Evolutionary conservation across 2,797 vertebrate species (phyloP).

Genomic region (Hybognathus amarus): DNA sequence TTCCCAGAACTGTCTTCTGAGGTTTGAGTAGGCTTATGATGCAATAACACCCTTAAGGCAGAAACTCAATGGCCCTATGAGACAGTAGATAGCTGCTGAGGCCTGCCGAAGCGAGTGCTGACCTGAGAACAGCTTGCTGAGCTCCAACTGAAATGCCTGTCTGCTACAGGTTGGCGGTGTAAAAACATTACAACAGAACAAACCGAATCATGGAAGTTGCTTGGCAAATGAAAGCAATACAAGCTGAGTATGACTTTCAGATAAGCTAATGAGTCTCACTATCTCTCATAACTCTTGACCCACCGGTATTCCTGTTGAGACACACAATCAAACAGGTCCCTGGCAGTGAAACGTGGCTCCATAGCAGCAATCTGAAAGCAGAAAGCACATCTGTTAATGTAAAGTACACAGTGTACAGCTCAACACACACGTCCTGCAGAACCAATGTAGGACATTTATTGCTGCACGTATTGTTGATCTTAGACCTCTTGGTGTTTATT

Average conservation of each 20-base stretch:
- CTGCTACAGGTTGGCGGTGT: conserved; percentile 5
- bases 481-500: conserved; percentile 1
- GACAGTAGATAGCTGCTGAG: neutral
- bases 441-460: neutral
- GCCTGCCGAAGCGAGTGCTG: neutral
- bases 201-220: neutral
- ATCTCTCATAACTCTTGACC: conserved; percentile 52
- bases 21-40: conserved; percentile 24
- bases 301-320: conserved; percentile 81
- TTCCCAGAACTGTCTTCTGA: conserved; percentile 19
- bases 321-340: conserved; percentile 81
- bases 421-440: neutral
- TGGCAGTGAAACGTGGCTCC: conserved; percentile 74
- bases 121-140: conserved; percentile 17
- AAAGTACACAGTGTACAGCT: neutral
- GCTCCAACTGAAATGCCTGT: neutral
- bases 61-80: conserved; percentile 21
- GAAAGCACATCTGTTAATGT: neutral
- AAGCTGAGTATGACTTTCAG: conserved; percentile 3
- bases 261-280: conserved; percentile 6
- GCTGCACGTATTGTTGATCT: neutral
- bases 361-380: conserved; percentile 74
- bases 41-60: conserved; percentile 26
- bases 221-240: conserved; percentile 4
- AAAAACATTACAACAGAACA: neutral